Conservation (phyloP, 1,140 invertebrate genomes). For the Drusus annulatus region DNA sequence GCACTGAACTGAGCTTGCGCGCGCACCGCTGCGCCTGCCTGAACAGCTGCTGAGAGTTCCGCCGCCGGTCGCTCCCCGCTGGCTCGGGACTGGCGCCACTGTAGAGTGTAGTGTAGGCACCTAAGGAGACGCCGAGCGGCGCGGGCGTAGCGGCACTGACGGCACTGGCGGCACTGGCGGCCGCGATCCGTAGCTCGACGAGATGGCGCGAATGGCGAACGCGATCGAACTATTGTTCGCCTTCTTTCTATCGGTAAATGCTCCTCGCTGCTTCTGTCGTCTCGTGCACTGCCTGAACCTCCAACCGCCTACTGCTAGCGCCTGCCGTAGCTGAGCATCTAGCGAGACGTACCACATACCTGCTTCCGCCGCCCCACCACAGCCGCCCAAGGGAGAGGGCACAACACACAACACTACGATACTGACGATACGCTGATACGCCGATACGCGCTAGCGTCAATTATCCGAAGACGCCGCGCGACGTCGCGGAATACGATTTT, state of each 20-base stretch:
- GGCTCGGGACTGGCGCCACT: slow-evolving; percentile 20
- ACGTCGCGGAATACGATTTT: background rate
- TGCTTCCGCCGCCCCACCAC: background rate
- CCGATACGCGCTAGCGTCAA: background rate
- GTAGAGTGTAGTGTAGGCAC: no score
- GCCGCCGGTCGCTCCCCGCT: slow-evolving; percentile 32
- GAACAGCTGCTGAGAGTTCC: background rate
- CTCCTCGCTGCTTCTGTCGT: background rate
- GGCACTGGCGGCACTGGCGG: no score
- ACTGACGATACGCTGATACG: no score
- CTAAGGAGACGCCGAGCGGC: no score
- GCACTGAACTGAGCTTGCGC: slow-evolving; percentile 21
- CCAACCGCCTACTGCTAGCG: background rate
- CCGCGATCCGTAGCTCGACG: slow-evolving; percentile 13
- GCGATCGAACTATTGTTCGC: slow-evolving; percentile 15
- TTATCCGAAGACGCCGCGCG: background rate
- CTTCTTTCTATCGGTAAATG: slow-evolving; percentile 42
- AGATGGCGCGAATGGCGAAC: slow-evolving; percentile 42
- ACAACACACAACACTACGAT: no score
- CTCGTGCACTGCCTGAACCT: slow-evolving; percentile 26
- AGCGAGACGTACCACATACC: background rate
- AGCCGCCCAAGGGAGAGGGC: slow-evolving; percentile 7
- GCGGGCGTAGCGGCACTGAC: no score
- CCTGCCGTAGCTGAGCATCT: background rate
- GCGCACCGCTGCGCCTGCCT: background rate